Evolutionary conservation across 2,888 invertebrate genomes (phyloP).

Genomic region (Hyles lineata): DNA sequence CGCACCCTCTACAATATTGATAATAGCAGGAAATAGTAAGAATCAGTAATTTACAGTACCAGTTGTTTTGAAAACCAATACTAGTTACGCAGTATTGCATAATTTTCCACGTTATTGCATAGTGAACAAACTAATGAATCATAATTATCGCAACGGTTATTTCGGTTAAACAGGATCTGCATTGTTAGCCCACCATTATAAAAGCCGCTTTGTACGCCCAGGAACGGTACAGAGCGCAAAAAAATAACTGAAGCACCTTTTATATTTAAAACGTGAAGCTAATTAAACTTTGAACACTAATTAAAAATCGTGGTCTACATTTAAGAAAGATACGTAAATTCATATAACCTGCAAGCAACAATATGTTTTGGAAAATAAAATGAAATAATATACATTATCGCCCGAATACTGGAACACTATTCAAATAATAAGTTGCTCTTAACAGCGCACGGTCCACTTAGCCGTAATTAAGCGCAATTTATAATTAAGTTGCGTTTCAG

Average conservation of each 20-base stretch:
- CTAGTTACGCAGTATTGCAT: not conserved
- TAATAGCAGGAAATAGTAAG: not conserved
- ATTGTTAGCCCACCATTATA: not conserved
- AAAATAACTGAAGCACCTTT: not conserved
- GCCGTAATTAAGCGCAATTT: too few species aligned
- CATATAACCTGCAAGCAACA: too few species aligned
- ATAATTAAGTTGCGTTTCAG: too few species aligned
- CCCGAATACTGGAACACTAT: too few species aligned
- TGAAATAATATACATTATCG: too few species aligned
- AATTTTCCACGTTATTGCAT: not conserved
- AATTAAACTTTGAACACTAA: too few species aligned
- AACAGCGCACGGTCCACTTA: too few species aligned
- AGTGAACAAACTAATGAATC: not conserved
- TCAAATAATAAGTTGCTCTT: too few species aligned
- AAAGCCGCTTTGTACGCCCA: not conserved
- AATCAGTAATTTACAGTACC: not conserved
- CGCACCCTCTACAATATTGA: too few species aligned
- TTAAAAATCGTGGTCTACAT: too few species aligned
- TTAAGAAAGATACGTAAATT: not conserved
- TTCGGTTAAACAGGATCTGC: not conserved
- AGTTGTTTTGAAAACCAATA: not conserved
- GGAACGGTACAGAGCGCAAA: not conserved
- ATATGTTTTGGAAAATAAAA: too few species aligned
- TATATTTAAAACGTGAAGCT: too few species aligned
- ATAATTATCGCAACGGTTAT: conserved; percentile 1